A percentile compares a stretch with the other conserved stretches of the same genome.
These are phyloP conservation scores for Drosophila tristis DNA, from an alignment of 1,140 invertebrate genomes.

Conservation along the genomic window DNA sequence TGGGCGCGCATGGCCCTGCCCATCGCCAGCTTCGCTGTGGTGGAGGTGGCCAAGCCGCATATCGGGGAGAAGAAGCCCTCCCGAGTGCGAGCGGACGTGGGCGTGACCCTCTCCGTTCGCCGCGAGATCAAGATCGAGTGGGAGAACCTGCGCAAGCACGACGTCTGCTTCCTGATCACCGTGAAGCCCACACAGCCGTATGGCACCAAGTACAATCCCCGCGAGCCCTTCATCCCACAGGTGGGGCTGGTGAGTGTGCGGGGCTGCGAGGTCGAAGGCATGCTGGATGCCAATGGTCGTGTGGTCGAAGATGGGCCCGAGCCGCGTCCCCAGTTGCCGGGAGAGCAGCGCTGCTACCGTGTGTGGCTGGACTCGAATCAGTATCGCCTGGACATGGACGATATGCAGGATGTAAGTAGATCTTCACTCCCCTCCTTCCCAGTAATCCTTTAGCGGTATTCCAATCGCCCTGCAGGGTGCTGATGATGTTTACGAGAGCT, in stretches of 20 bases:
- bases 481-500: constrained; percentile 97
- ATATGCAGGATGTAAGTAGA: constrained; percentile 80
- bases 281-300: constrained; percentile 97
- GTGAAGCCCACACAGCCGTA: constrained; percentile 93
- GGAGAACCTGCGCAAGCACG: constrained; percentile 98
- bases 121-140: constrained; percentile 97
- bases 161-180: constrained; percentile 98
- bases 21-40: constrained; percentile 95
- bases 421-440: too few relatives aligned
- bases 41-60: constrained; percentile 96
- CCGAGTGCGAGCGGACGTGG: constrained; percentile 96
- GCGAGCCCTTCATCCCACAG: constrained; percentile 94
- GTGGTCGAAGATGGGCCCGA: constrained; percentile 99
- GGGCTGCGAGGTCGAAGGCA: constrained; percentile 99
- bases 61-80: constrained; percentile 97
- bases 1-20: constrained; percentile 99
- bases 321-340: constrained; percentile 92
- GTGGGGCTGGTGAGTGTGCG: constrained; percentile 96
- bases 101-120: constrained; percentile 95
- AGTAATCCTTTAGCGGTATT: not conserved
- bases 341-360: constrained; percentile 95
- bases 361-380: constrained; percentile 98
- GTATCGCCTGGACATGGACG: constrained; percentile 96
- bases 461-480: constrained; percentile 50
- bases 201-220: constrained; percentile 92